Conservation (phyloP, 2,797 vertebrate species). For the Euphonia xanthogaster region DNA sequence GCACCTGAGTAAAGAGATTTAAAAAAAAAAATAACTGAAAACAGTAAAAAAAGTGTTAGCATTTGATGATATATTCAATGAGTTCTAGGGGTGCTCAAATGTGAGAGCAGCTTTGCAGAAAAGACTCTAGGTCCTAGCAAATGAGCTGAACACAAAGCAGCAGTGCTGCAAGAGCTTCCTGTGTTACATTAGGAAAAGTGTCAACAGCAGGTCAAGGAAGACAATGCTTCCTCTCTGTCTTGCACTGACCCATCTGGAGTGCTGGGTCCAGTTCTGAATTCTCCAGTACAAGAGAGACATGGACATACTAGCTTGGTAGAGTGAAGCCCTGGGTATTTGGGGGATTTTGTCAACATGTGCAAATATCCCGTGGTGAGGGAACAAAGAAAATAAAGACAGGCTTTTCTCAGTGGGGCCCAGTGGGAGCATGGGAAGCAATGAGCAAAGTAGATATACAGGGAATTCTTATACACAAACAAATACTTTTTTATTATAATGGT, state of each 20-base stretch:
- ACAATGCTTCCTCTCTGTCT: neutral
- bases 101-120: neutral
- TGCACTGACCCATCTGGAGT: neutral
- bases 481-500: neutral
- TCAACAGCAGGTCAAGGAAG: neutral
- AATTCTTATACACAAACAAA: neutral
- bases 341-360: neutral
- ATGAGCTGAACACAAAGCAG: neutral
- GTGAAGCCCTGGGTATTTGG: neutral
- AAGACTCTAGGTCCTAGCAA: neutral
- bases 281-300: neutral
- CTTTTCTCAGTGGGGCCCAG: neutral
- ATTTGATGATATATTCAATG: neutral
- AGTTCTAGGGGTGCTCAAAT: neutral
- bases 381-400: neutral
- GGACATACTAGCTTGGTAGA: neutral
- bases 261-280: neutral
- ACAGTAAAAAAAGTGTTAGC: neutral
- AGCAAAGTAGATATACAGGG: neutral
- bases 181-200: neutral
- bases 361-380: neutral
- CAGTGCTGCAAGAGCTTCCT: neutral
- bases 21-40: neutral
- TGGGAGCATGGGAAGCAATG: neutral
- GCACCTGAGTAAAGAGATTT: neutral